Evolutionary conservation across 1,140 invertebrate genomes (phyloP).

Genomic region (Drosophila sturtevanti): DNA sequence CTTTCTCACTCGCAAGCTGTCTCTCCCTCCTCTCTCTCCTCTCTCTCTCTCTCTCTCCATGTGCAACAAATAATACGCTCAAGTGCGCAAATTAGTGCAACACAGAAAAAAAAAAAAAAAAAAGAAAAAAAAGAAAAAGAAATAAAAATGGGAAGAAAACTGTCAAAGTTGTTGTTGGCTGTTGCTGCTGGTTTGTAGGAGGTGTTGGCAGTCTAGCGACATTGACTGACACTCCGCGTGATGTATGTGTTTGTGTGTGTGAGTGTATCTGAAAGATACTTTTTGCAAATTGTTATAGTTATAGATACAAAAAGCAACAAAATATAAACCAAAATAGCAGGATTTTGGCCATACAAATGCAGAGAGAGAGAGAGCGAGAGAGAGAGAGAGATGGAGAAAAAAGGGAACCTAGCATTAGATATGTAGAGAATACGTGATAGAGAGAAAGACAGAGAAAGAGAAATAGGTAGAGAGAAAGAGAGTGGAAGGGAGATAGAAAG

Average conservation of each 20-base stretch:
- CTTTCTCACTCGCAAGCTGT: neutral
- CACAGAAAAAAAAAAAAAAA: neutral
- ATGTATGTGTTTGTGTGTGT: slow-evolving; percentile 21
- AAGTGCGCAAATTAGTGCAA: slow-evolving; percentile 72
- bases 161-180: slow-evolving; percentile 6
- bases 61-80: slow-evolving; percentile 35
- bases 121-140: no score
- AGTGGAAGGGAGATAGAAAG: neutral
- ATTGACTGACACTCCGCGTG: slow-evolving; percentile 43
- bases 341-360: slow-evolving; percentile 35
- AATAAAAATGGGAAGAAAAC: slow-evolving; percentile 6
- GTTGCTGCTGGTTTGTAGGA: slow-evolving; percentile 15
- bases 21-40: neutral
- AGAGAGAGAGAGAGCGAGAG: neutral
- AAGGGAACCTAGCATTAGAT: neutral
- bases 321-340: slow-evolving; percentile 61
- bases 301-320: slow-evolving; percentile 63
- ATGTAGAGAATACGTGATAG: neutral
- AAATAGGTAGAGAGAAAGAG: neutral
- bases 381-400: slow-evolving; percentile 5
- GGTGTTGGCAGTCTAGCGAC: slow-evolving; percentile 36
- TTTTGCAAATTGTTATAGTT: slow-evolving; percentile 75
- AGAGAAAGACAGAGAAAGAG: neutral
- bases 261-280: slow-evolving; percentile 54
- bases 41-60: slow-evolving; percentile 12